Conservation (phyloP, 2,797 vertebrate genomes). For the Hafferia zeledoni region DNA sequence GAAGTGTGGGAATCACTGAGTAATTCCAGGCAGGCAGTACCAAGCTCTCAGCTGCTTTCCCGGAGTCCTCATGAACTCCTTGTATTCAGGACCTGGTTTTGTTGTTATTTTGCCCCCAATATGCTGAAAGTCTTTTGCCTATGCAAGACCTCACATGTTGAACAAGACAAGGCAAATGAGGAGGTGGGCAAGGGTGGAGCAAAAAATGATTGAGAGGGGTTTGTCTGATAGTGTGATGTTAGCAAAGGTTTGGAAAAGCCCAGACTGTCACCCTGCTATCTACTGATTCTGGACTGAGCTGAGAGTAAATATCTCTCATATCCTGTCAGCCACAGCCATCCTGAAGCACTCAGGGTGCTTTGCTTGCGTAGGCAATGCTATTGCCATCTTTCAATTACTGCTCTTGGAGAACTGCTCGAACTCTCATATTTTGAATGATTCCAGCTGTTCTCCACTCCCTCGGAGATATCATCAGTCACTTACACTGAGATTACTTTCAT, state of each 20-base stretch:
- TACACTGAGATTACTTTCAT: conserved; percentile 24
- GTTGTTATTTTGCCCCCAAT: background rate
- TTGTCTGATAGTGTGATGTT: background rate
- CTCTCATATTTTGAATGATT: background rate
- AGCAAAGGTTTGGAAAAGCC: background rate
- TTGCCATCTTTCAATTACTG: background rate
- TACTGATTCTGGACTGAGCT: background rate
- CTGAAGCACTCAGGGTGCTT: background rate
- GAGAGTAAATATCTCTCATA: background rate
- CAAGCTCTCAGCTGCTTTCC: background rate
- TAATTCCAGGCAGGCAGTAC: background rate
- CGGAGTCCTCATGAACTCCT: background rate
- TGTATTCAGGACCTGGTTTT: background rate
- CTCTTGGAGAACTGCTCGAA: background rate
- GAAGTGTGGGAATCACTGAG: conserved; percentile 4
- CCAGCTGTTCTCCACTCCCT: conserved; percentile 43
- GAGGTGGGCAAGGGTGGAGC: background rate
- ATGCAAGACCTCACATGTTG: background rate
- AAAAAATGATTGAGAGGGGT: background rate
- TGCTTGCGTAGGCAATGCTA: background rate
- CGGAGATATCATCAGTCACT: background rate
- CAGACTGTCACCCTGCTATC: background rate
- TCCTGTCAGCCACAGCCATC: background rate
- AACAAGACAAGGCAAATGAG: background rate
- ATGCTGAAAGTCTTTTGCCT: background rate